phyloP scores from a whole-genome alignment of 2,888 invertebrate species.

The Caenorhabditis sp. region DNA sequence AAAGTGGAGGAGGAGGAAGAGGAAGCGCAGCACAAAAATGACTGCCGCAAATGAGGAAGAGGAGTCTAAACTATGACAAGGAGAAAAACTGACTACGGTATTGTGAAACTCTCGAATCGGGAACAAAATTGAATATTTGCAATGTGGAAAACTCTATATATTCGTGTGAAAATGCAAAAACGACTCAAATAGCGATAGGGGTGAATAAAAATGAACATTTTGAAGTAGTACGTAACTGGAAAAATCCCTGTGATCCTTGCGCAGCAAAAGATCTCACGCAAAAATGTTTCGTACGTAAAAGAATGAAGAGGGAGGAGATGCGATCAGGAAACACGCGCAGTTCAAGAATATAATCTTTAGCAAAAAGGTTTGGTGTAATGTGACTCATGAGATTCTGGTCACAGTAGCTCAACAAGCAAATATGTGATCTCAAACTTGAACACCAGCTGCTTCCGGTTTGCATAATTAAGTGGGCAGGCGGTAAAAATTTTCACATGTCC shows the following conservation, averaged over 20 bases:
- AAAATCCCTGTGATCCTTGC: not conserved
- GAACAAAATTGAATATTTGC: too few species aligned
- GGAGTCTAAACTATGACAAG: too few species aligned
- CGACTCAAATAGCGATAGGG: too few species aligned
- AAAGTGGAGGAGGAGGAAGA: constrained; percentile 17
- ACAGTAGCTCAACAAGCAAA: too few species aligned
- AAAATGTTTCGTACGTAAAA: constrained; percentile 34
- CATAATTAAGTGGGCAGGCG: too few species aligned
- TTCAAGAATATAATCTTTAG: constrained; percentile 40
- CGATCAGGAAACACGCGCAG: constrained; percentile 47
- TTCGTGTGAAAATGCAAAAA: too few species aligned
- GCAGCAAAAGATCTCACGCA: constrained; percentile 9
- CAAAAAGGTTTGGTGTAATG: not conserved
- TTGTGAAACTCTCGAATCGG: too few species aligned
- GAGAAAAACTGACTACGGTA: not conserved
- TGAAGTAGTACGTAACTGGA: not conserved
- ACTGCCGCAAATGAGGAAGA: constrained; percentile 1
- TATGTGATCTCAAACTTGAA: too few species aligned
- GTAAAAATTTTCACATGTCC: too few species aligned
- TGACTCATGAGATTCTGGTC: constrained; percentile 5
- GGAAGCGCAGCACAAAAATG: not conserved
- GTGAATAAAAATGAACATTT: too few species aligned
- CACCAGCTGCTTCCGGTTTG: too few species aligned
- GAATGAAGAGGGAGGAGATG: constrained; percentile 24
- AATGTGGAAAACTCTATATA: too few species aligned